Percentiles rank a stretch among this genome's conserved stretches.
phyloP scores from a whole-genome alignment of 2,888 invertebrate genomes.

The Dermolepida albohirtum region DNA sequence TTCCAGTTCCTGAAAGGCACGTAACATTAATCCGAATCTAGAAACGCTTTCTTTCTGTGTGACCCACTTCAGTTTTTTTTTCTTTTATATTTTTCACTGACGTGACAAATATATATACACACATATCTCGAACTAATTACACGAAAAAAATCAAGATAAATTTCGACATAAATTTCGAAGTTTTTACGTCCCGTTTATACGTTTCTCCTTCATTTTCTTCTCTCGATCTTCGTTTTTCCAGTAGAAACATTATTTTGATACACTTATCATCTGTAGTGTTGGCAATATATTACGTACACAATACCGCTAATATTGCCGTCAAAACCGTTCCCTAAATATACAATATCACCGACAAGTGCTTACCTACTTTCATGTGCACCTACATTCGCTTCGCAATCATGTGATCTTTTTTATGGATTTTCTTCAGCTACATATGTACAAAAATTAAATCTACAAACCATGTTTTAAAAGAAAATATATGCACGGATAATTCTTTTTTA shows the following conservation, averaged over 20 bases:
- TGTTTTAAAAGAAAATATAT: too few species aligned
- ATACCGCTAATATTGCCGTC: too few species aligned
- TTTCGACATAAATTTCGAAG: constrained; percentile 9
- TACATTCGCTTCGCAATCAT: too few species aligned
- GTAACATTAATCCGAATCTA: constrained; percentile 22
- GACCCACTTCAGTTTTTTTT: constrained; percentile 6
- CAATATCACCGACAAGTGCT: too few species aligned
- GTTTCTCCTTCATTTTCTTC: neutral
- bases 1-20: neutral
- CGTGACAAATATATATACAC: constrained; percentile 16
- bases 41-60: neutral
- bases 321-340: too few species aligned
- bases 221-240: neutral
- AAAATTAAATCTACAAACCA: too few species aligned
- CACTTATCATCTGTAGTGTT: constrained; percentile 9
- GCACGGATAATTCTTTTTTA: too few species aligned
- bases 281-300: too few species aligned
- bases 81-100: constrained; percentile 12
- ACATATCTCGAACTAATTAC: constrained; percentile 30
- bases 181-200: constrained; percentile 3
- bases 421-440: too few species aligned
- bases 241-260: constrained; percentile 1
- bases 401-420: too few species aligned
- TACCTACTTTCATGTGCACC: too few species aligned
- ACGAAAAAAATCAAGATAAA: constrained; percentile 28